Base-by-base conservation (phyloP, 1,140 invertebrate species). In the Ips nitidus region DNA sequence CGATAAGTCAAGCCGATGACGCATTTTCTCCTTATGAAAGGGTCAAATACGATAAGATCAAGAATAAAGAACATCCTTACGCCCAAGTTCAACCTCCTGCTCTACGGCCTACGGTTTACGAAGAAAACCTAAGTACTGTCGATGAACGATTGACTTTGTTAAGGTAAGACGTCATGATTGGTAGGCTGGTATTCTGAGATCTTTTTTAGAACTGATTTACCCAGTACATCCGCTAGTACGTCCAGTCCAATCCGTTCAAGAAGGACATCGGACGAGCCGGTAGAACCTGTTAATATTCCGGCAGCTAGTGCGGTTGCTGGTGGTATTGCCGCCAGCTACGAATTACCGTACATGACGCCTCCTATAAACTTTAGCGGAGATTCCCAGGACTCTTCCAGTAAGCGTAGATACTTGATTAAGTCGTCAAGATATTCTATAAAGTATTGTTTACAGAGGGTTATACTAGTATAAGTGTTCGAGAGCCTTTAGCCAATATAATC, bases 301-400 rank as follows among this genome's bases (percentile, higher is more conserved):
- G 93, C 92, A 39, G 91, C 91, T 3, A 89, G 89, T 56, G 93
- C 93, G 1, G 93, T 94, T 72, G 88, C 90, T 56, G 93, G 93
- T 4, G 87, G 89, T 75, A 85, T 94, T 45, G 89, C 92, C 66
- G 93, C 93, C 52, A 94, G 90, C 82, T 91, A 92, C 80, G 92
- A 94, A 77, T 83, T 94, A 77, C 93, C 92, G 3, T 94, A 94
- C 75, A 94, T 94, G 88, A 94, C 92, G 43, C 92, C 92, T 62
- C 92, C 92, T 0, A 84, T 91, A 52, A 88, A 92, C 79, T 94
- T 93, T 75, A 93, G 91, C 76, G 91, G 91, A 0, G 91, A 94
- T 81, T 93, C 91, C 2, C 91, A 93, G 70, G 92, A 94, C 81
- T 94, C 89, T 7, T 87, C 90, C 52, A 92, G 90, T 92, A 82